These are phyloP conservation scores for Catamblyrhynchus diadema DNA, from an alignment of 2,797 vertebrate genomes.

Conservation along the genomic window DNA sequence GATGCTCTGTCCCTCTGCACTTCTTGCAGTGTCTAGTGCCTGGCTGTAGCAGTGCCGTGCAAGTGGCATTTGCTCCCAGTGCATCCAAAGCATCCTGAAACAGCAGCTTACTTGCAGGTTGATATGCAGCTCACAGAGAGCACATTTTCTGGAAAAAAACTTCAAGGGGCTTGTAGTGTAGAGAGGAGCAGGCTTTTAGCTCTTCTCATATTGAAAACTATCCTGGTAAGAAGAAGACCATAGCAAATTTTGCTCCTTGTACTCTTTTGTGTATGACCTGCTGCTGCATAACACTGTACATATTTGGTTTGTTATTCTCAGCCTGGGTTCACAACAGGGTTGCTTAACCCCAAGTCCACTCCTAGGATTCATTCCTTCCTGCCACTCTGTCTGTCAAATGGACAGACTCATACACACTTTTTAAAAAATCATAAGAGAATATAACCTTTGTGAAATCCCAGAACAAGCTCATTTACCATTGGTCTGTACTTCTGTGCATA, in stretches of 20 bases:
- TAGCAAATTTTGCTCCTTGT: background rate
- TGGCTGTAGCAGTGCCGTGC: background rate
- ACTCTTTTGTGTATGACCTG: background rate
- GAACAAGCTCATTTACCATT: background rate
- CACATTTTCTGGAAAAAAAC: background rate
- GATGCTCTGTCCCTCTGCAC: background rate
- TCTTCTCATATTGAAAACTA: background rate
- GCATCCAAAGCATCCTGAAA: background rate
- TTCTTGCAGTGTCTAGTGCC: background rate
- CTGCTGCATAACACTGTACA: background rate
- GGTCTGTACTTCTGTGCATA: background rate
- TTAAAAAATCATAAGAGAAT: background rate
- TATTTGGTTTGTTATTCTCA: background rate
- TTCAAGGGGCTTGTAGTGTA: rapidly evolving
- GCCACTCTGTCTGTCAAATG: background rate
- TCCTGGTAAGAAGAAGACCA: background rate
- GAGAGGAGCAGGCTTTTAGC: background rate
- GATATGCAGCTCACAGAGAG: background rate
- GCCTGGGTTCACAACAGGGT: background rate
- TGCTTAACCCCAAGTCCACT: background rate
- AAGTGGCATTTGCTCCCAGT: background rate
- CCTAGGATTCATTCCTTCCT: background rate
- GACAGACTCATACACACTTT: background rate
- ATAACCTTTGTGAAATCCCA: background rate
- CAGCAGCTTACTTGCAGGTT: background rate